Evolutionary conservation across 2,797 vertebrate genomes (phyloP).

Genomic region (Chlorospingus semifuscus): DNA sequence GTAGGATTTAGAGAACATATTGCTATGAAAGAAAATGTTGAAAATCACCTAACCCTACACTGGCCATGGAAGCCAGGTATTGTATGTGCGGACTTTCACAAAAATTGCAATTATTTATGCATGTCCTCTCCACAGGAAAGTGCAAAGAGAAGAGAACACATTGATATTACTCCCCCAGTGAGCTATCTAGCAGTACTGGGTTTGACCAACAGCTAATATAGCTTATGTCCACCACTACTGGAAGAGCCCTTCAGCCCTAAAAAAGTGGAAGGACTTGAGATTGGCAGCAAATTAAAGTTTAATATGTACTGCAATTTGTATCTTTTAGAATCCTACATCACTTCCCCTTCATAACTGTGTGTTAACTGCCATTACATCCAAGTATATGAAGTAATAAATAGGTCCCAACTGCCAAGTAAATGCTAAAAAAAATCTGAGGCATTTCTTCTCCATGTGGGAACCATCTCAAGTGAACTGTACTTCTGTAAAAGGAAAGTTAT

Average conservation of each 20-base stretch:
- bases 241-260: not conserved
- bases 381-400: slow-evolving; percentile 68
- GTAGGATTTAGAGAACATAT: not conserved
- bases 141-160: not conserved
- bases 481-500: slow-evolving; percentile 38
- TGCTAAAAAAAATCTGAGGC: slow-evolving; percentile 26
- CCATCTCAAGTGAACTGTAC: slow-evolving; percentile 48
- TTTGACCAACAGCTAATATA: not conserved
- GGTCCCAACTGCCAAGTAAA: slow-evolving; percentile 59
- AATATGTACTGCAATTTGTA: slow-evolving; percentile 42
- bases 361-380: slow-evolving; percentile 52
- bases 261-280: slow-evolving; percentile 8
- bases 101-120: not conserved
- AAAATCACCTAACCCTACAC: not conserved
- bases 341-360: slow-evolving; percentile 42
- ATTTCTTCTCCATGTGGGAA: slow-evolving; percentile 67
- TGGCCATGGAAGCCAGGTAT: not conserved
- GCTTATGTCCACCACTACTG: slow-evolving; percentile 11
- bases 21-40: not conserved
- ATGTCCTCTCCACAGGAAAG: not conserved
- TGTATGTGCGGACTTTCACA: not conserved
- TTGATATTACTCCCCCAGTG: not conserved
- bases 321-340: slow-evolving; percentile 48
- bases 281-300: slow-evolving; percentile 42
- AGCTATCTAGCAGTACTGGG: not conserved